Conservation (phyloP, 2,113 vertebrate genomes). For the Morone chrysops region DNA sequence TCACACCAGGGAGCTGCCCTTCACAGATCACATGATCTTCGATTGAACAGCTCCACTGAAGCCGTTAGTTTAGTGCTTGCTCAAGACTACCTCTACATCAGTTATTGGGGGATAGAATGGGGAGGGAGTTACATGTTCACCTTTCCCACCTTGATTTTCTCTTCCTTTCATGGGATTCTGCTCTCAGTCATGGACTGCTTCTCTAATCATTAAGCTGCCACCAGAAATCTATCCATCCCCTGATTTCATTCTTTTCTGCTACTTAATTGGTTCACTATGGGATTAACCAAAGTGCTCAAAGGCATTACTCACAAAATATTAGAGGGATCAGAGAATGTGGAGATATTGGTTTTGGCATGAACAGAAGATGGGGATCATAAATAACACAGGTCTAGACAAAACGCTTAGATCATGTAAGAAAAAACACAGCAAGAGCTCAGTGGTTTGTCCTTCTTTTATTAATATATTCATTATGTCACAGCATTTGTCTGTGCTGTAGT, state of each 20-base stretch:
- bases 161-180: conserved; percentile 26
- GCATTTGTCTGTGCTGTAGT: conserved; percentile 17
- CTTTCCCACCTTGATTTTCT: conserved; percentile 38
- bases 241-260: conserved; percentile 52
- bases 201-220: conserved; percentile 60
- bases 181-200: conserved; percentile 31
- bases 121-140: conserved; percentile 1
- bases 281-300: conserved; percentile 65
- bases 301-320: conserved; percentile 68
- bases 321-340: conserved; percentile 59
- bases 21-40: conserved; percentile 35
- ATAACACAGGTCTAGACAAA: conserved; percentile 65
- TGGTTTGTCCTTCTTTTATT: conserved; percentile 29
- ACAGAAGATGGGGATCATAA: conserved; percentile 67
- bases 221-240: conserved; percentile 36
- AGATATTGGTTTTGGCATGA: conserved; percentile 66
- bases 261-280: conserved; percentile 75
- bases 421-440: not conserved
- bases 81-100: conserved; percentile 5
- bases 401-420: conserved; percentile 41
- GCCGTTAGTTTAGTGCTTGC: conserved; percentile 16
- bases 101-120: not conserved
- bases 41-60: conserved; percentile 32
- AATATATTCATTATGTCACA: conserved; percentile 29
- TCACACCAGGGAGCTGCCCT: conserved; percentile 30